Evolutionary conservation across 2,797 vertebrate genomes (phyloP).

Genomic region (Masticophis lateralis): DNA sequence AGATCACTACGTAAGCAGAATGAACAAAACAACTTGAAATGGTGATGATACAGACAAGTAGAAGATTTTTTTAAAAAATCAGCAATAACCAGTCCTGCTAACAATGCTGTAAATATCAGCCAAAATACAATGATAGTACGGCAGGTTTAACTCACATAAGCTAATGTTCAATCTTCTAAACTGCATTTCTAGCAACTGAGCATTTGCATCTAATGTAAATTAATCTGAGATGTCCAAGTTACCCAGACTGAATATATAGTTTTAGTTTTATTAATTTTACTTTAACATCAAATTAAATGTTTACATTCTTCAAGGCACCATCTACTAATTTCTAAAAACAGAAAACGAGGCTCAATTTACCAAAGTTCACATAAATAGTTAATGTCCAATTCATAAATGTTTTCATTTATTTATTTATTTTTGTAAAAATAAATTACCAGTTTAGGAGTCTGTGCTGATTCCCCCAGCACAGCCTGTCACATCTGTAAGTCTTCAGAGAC

Average conservation of each 20-base stretch:
- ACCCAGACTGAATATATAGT: background rate
- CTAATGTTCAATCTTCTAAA: background rate
- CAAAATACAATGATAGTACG: background rate
- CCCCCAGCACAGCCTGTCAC: background rate
- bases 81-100: background rate
- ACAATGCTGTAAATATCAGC: background rate
- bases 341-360: background rate
- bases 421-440: background rate
- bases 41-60: background rate
- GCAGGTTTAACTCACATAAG: background rate
- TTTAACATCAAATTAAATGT: background rate
- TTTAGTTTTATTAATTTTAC: background rate
- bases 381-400: background rate
- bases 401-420: background rate
- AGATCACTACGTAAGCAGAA: background rate
- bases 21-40: background rate
- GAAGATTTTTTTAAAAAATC: background rate
- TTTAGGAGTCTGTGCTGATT: background rate
- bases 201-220: background rate
- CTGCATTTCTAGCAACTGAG: background rate
- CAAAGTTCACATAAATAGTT: background rate
- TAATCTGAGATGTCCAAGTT: background rate
- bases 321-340: background rate
- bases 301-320: background rate
- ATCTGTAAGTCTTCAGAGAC: background rate